Percentiles rank a stretch among this genome's conserved stretches.
Evolutionary conservation across 2,113 vertebrate species (phyloP).

Genomic region (Hemicordylus capensis): DNA sequence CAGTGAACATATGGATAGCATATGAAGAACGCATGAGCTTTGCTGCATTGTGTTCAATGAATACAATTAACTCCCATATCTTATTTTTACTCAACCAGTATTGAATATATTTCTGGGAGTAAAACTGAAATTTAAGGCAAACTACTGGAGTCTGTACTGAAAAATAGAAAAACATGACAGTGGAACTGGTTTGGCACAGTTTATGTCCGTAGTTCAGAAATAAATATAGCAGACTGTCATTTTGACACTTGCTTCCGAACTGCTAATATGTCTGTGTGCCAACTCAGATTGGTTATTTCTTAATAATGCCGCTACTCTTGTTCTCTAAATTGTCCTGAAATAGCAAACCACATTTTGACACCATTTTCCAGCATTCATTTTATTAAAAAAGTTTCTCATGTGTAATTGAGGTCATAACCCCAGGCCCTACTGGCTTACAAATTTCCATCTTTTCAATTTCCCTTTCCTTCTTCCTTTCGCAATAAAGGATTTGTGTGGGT

Average conservation of each 20-base stretch:
- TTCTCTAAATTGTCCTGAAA: constrained; percentile 39
- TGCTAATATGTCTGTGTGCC: background rate
- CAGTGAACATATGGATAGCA: background rate
- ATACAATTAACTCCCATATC: background rate
- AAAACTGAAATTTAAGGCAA: background rate
- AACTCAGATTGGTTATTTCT: background rate
- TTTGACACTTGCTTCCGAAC: background rate
- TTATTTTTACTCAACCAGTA: background rate
- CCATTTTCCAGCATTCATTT: constrained; percentile 28
- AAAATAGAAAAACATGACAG: background rate
- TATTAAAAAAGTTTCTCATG: constrained; percentile 48
- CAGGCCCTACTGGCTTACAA: constrained; percentile 41
- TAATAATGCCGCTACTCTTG: constrained; percentile 34
- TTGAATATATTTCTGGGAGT: background rate
- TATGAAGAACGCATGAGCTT: background rate
- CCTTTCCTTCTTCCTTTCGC: constrained; percentile 10
- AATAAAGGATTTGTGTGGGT: constrained; percentile 31
- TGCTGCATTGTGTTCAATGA: background rate
- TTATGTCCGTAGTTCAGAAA: background rate
- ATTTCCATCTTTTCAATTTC: constrained; percentile 62
- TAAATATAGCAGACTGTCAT: background rate
- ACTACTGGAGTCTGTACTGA: background rate
- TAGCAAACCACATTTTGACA: constrained; percentile 48
- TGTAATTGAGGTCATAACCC: constrained; percentile 65
- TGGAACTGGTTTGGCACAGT: background rate